Evolutionary conservation across 2,797 vertebrate genomes (phyloP), one percentile per base, ranked within the genome.

Genomic region (Sphenodon punctatus): DNA sequence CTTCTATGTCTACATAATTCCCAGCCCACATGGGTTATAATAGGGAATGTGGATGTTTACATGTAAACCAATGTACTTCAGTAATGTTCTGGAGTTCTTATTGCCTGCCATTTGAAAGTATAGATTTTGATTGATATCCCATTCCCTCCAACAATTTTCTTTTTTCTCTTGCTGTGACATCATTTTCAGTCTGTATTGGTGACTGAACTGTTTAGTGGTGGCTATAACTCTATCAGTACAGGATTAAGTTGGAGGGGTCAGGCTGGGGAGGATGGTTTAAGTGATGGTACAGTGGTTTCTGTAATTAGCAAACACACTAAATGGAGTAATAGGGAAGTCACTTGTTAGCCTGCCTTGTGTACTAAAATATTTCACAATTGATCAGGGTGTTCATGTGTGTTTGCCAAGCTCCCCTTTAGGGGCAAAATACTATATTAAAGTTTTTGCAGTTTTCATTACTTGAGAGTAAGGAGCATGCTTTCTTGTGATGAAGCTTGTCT

Each of bases 161-260:
- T 48, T 58, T 79, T 85, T 84, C 81, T 85, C 63, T 88, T 79
- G 16, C 23, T 10, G 32, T 61, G 34, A 83, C 17, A 74, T 89
- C 42, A 15, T 68, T 14, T 0, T 64, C 67, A 51, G 49, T 81
- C 4, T 41, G 36, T 85, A 6, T 68, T 43, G 58, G 56, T 43
- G 55, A 71, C 60, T 80, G 79, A 82, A 75, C 56, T 34, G 87
- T 59, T 85, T 68, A 80, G 56, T 66, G 84, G 49, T 59, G 66
- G 68, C 69, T 53, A 63, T 84, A 55, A 60, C 67, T 78, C 56
- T 53, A 85, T 85, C 43, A 17, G 0, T 4, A 48, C 27, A 75
- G 88, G 85, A 78, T 68, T 19, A 61, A 89, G 75, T n/a, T 11
- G 34, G 17, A 23, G 48, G 43, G 53, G 13, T 9, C 22, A 14